Conservation (phyloP, 2,888 invertebrate species). For the Corbicula japonica region DNA sequence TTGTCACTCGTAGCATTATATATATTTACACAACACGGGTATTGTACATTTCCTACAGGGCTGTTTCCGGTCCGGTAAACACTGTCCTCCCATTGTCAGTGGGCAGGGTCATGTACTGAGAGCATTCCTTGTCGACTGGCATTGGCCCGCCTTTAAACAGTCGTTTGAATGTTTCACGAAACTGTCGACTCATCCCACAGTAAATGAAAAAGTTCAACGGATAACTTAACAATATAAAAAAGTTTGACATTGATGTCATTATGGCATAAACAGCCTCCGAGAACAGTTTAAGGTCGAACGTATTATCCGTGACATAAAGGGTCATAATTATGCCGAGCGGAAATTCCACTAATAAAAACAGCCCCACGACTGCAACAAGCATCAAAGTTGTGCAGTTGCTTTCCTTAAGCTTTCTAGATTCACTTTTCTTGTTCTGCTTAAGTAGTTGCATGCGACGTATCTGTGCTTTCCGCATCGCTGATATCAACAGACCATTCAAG, state of each 20-base stretch:
- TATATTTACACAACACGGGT: no score
- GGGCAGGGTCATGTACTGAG: slow-evolving; percentile 82
- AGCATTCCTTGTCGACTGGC: slow-evolving; percentile 80
- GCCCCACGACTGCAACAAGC: slow-evolving; percentile 87
- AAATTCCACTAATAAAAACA: slow-evolving; percentile 88
- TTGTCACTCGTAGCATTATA: no score
- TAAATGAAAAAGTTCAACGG: slow-evolving; percentile 98
- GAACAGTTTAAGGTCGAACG: slow-evolving; percentile 73
- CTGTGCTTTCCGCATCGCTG: slow-evolving; percentile 94
- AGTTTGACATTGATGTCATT: slow-evolving; percentile 91
- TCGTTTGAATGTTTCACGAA: slow-evolving; percentile 96
- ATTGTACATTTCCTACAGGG: no score
- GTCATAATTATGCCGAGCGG: slow-evolving; percentile 87
- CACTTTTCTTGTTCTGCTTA: slow-evolving; percentile 89
- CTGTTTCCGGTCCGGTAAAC: slow-evolving; percentile 78
- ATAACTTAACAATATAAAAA: slow-evolving; percentile 96
- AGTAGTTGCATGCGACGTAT: slow-evolving; percentile 92
- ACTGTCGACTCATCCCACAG: slow-evolving; percentile 97
- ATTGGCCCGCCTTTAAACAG: slow-evolving; percentile 89
- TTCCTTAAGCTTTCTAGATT: slow-evolving; percentile 84
- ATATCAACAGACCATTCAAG: slow-evolving; percentile 94
- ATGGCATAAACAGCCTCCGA: slow-evolving; percentile 70
- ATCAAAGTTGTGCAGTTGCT: slow-evolving; percentile 86
- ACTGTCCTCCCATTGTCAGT: slow-evolving; percentile 82
- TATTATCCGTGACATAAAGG: slow-evolving; percentile 91